Conservation (phyloP, 2,888 invertebrate species). For the Hoplodrina ambigua region DNA sequence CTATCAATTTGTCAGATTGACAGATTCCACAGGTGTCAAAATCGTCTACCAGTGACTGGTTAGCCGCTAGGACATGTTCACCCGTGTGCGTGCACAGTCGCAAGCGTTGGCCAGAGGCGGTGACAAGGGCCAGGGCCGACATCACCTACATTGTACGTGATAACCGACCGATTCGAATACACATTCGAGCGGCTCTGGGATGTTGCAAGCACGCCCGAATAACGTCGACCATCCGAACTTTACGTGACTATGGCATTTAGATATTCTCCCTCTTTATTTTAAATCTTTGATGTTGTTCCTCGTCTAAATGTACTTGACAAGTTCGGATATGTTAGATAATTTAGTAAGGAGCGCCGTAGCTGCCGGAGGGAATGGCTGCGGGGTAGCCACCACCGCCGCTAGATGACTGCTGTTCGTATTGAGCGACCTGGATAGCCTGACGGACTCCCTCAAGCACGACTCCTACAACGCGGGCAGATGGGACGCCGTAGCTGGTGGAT, state of each 20-base stretch:
- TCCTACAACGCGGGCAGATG: conserved; percentile 93
- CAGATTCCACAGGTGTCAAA: conserved; percentile 60
- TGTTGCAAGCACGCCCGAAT: conserved; percentile 80
- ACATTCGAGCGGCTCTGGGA: conserved; percentile 80
- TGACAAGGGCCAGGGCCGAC: conserved; percentile 75
- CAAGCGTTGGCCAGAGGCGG: conserved; percentile 84
- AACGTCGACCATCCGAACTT: conserved; percentile 73
- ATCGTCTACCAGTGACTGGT: conserved; percentile 78
- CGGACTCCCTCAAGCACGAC: conserved; percentile 96
- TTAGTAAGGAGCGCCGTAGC: conserved; percentile 93
- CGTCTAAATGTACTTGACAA: conserved; percentile 60
- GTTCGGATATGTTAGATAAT: conserved; percentile 60
- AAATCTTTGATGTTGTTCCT: conserved; percentile 50
- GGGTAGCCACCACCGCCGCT: conserved; percentile 87
- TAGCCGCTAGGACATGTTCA: conserved; percentile 79
- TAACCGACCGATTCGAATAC: conserved; percentile 77
- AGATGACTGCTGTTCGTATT: conserved; percentile 92
- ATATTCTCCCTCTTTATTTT: conserved; percentile 34
- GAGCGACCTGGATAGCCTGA: conserved; percentile 96
- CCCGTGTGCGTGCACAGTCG: conserved; percentile 89
- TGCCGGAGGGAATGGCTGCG: conserved; percentile 91
- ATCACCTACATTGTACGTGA: conserved; percentile 89
- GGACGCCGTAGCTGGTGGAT: conserved; percentile 86
- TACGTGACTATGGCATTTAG: conserved; percentile 61
- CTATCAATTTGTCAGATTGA: conserved; percentile 59